phyloP scores from a whole-genome alignment of 2,797 vertebrate genomes.

The Siniperca undulata region DNA sequence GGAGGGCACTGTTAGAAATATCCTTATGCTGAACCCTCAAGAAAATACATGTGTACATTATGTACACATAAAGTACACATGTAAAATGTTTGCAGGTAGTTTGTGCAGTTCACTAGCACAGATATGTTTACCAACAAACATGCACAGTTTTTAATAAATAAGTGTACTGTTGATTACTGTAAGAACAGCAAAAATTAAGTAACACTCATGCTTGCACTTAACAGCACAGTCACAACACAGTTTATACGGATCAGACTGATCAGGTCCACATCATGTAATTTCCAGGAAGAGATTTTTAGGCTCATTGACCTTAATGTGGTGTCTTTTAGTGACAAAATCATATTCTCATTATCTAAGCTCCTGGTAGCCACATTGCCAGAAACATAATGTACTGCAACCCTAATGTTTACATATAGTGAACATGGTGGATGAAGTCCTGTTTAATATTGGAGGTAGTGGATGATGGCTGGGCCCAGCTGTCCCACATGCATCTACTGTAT shows the following conservation, averaged over 20 bases:
- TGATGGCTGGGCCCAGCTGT: slow-evolving; percentile 58
- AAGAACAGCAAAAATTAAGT: neutral
- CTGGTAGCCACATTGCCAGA: slow-evolving; percentile 13
- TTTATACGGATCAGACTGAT: neutral
- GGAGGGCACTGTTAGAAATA: slow-evolving; percentile 7
- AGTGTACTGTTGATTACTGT: neutral
- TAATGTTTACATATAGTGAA: slow-evolving; percentile 51
- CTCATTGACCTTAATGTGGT: slow-evolving; percentile 34
- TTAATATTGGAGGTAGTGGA: slow-evolving; percentile 51
- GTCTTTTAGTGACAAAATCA: slow-evolving; percentile 27
- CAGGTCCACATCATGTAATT: neutral
- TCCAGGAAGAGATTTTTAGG: neutral
- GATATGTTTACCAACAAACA: neutral
- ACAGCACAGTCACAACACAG: neutral
- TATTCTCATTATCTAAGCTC: slow-evolving; percentile 38
- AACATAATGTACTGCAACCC: slow-evolving; percentile 16
- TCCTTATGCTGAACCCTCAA: slow-evolving; percentile 2
- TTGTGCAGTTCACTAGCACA: neutral
- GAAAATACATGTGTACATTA: neutral
- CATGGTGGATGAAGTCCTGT: slow-evolving; percentile 48
- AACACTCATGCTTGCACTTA: neutral
- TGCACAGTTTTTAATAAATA: neutral
- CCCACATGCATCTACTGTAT: slow-evolving; percentile 53
- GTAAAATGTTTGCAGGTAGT: neutral
- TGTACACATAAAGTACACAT: no score